A percentile compares a stretch with the other conserved stretches of the same genome.
These are phyloP conservation scores for Ictalurus punctatus DNA, from an alignment of 2,113 vertebrate species.

Conservation along the genomic window DNA sequence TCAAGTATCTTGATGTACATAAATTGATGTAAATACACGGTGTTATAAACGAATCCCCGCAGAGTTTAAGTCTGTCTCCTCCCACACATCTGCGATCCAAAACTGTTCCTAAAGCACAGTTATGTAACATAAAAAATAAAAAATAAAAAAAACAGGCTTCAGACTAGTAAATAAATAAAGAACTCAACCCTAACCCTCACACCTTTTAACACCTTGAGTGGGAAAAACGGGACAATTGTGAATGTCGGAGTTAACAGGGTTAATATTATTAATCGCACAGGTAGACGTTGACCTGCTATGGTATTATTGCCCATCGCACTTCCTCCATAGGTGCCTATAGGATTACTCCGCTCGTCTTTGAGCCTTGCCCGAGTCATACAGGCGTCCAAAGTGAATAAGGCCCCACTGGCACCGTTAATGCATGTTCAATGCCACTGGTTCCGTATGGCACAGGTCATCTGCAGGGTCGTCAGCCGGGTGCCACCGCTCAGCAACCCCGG, in stretches of 20 bases:
- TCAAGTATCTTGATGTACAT: background rate
- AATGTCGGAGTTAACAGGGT: background rate
- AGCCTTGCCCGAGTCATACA: too few species aligned
- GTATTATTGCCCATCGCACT: too few species aligned
- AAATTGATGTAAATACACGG: background rate
- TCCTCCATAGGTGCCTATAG: too few species aligned
- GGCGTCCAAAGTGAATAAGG: too few species aligned
- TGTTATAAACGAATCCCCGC: background rate
- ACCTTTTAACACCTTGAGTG: background rate
- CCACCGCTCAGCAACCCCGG: too few species aligned
- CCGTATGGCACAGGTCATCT: too few species aligned
- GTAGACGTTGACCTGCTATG: too few species aligned
- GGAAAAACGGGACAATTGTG: background rate
- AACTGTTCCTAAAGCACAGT: conserved; percentile 4
- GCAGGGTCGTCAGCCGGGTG: too few species aligned
- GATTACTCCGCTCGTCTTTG: too few species aligned
- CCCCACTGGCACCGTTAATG: too few species aligned
- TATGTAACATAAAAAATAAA: conserved; percentile 4
- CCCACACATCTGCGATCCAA: conserved; percentile 12
- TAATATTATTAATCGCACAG: too few species aligned
- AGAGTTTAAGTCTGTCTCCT: background rate
- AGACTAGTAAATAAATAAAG: background rate
- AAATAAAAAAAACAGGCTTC: background rate
- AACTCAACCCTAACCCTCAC: background rate
- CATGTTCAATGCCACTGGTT: too few species aligned